Evolutionary conservation across 1,140 invertebrate genomes (phyloP).

Genomic region (Bradysia coprophila): DNA sequence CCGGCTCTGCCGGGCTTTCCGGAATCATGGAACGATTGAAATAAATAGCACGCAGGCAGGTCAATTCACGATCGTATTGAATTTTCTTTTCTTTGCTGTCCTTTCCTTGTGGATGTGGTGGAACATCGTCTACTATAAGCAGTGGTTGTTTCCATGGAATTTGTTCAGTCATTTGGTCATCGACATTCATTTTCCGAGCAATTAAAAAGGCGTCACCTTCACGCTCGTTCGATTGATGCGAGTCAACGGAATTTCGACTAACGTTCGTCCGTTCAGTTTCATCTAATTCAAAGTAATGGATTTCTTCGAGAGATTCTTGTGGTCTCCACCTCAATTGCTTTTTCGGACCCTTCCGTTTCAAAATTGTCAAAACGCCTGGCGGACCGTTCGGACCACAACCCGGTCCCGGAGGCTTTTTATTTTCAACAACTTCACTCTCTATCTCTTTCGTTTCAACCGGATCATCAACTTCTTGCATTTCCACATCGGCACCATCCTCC

Average conservation of each 20-base stretch:
- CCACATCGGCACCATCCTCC: constrained; percentile 12
- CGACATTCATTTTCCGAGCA: constrained; percentile 50
- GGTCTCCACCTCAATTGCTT: constrained; percentile 70
- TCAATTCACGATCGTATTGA: constrained; percentile 68
- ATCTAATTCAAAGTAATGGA: constrained; percentile 81
- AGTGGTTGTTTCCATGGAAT: constrained; percentile 48
- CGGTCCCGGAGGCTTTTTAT: constrained; percentile 15
- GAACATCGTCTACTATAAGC: constrained; percentile 44
- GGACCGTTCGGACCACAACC: constrained; percentile 22
- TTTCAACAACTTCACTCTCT: constrained; percentile 13
- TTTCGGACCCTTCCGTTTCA: constrained; percentile 45
- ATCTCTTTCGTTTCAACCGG: constrained; percentile 12
- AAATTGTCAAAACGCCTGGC: constrained; percentile 18
- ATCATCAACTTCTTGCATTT: constrained; percentile 7
- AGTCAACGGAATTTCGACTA: constrained; percentile 77
- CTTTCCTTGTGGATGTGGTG: constrained; percentile 38
- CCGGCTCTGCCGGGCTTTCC: constrained; percentile 69
- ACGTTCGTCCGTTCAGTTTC: constrained; percentile 90
- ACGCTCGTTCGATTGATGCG: constrained; percentile 81
- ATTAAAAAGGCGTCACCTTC: constrained; percentile 67
- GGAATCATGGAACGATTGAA: constrained; percentile 73
- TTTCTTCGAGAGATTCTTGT: constrained; percentile 57
- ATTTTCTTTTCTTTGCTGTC: constrained; percentile 73
- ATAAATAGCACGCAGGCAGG: constrained; percentile 66
- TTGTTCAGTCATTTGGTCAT: constrained; percentile 62